A percentile compares a stretch with the other conserved stretches of the same genome.
These are phyloP conservation scores for Clavelina lepadiformis DNA, from an alignment of 23 tunicate genomes.

Conservation along the genomic window DNA sequence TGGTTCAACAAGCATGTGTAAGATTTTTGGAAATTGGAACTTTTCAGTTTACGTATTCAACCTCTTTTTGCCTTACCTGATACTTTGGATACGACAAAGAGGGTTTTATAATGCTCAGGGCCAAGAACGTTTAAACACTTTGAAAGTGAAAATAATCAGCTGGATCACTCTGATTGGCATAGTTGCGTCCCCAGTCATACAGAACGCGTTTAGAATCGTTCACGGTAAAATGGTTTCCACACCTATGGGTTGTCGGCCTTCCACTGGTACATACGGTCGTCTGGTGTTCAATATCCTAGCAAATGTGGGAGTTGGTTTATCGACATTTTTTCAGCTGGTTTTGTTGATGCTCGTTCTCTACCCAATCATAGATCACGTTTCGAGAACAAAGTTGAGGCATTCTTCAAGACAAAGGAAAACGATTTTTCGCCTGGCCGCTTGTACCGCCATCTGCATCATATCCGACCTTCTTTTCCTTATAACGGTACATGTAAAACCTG, in stretches of 20 bases:
- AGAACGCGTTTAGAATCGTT: no score
- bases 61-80: slow-evolving; percentile 5
- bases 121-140: not conserved
- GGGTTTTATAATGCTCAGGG: not conserved
- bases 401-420: not conserved
- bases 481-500: slow-evolving; percentile 3
- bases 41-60: slow-evolving; percentile 3
- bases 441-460: slow-evolving; percentile 9
- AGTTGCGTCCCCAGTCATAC: no score
- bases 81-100: slow-evolving; percentile 22
- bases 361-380: not conserved
- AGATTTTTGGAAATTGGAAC: no score
- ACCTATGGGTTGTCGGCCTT: not conserved
- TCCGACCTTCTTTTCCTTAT: slow-evolving; percentile 4
- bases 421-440: slow-evolving; percentile 6
- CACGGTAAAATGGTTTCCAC: no score
- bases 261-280: not conserved
- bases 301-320: not conserved
- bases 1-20: no score
- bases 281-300: not conserved
- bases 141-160: no score
- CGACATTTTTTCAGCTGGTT: not conserved
- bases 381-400: slow-evolving; percentile 1
- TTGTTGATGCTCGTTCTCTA: slow-evolving; percentile 7
- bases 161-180: no score